Evolutionary conservation across 2,113 vertebrate species (phyloP).

Genomic region (Mesoclemmys tuberculata): DNA sequence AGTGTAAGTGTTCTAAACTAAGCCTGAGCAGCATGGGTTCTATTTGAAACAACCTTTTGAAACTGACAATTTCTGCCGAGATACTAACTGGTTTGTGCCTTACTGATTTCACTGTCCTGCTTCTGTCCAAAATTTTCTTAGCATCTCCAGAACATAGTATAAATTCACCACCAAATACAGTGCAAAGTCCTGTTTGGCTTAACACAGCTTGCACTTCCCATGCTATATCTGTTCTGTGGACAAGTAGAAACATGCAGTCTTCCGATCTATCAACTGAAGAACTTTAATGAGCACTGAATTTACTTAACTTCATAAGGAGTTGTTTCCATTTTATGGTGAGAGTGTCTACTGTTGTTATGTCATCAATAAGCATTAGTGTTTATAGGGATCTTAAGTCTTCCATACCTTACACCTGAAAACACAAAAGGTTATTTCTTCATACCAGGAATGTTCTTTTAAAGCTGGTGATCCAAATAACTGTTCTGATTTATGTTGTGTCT

Average conservation of each 20-base stretch:
- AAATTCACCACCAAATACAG: not conserved
- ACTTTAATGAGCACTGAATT: not conserved
- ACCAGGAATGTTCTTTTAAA: not conserved
- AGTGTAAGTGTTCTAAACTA: not conserved
- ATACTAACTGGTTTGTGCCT: not conserved
- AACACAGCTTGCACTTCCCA: not conserved
- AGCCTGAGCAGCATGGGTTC: not conserved
- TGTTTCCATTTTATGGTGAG: not conserved
- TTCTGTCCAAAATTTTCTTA: not conserved
- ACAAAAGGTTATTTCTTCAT: not conserved
- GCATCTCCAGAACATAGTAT: not conserved
- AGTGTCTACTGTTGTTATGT: not conserved
- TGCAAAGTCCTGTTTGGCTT: not conserved
- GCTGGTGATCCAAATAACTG: not conserved
- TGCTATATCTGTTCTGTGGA: not conserved
- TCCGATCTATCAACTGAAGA: not conserved
- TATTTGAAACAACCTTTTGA: not conserved
- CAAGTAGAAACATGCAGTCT: not conserved
- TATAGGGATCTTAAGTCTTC: not conserved
- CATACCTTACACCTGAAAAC: not conserved
- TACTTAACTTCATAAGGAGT: not conserved
- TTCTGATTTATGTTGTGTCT: not conserved
- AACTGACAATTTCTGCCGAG: not conserved
- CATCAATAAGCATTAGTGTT: not conserved
- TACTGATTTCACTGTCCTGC: not conserved